Evolutionary conservation across 2,113 vertebrate species (phyloP).

Genomic region (Micronycteris hirsuta): DNA sequence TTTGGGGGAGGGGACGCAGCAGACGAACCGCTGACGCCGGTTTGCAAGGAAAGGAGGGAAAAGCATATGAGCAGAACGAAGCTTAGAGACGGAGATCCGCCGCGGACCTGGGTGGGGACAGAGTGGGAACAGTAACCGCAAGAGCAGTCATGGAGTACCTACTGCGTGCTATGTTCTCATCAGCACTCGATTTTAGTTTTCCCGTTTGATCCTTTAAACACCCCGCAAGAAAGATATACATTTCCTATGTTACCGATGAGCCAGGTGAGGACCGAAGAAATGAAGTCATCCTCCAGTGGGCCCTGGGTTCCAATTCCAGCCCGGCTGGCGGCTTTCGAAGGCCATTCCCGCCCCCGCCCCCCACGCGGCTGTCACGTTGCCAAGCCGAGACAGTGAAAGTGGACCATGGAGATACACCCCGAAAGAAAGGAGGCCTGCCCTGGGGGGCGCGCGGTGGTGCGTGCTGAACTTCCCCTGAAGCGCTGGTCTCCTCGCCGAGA

Average conservation of each 20-base stretch:
- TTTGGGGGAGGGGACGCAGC: not conserved
- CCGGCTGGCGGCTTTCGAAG: not conserved
- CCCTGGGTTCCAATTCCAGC: not conserved
- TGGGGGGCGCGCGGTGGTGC: accelerated
- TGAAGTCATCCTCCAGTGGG: not conserved
- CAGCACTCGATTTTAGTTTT: not conserved
- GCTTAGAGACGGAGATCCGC: not conserved
- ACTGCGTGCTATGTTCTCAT: not conserved
- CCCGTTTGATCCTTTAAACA: not conserved
- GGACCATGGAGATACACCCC: accelerated
- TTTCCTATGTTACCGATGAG: not conserved
- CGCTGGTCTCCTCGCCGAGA: not conserved
- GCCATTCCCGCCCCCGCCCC: too few relatives aligned
- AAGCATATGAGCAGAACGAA: not conserved
- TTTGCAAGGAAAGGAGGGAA: not conserved
- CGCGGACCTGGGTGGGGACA: not conserved
- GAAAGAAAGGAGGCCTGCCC: not conserved
- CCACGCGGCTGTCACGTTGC: not conserved
- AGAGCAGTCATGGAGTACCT: not conserved
- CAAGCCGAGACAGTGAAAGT: too few relatives aligned
- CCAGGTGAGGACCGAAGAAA: not conserved
- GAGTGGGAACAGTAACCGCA: accelerated
- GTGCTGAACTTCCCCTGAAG: accelerated
- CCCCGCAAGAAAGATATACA: not conserved
- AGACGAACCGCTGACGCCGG: not conserved